These are phyloP conservation scores for Hypselothyrea guttata DNA, from an alignment of 2,888 invertebrate genomes.

Conservation along the genomic window DNA sequence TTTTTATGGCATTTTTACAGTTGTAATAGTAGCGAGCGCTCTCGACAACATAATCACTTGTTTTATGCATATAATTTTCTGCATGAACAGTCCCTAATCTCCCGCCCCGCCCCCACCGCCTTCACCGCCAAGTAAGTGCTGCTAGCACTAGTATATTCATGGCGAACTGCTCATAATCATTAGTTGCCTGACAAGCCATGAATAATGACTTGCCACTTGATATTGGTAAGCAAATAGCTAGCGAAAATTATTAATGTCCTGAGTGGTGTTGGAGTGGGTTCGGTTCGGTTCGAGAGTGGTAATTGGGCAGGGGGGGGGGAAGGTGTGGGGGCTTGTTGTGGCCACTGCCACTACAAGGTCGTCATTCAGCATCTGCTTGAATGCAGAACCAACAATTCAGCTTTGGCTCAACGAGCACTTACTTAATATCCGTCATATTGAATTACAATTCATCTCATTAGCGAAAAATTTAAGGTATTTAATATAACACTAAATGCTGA, in stretches of 20 bases:
- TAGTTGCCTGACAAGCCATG: constrained; percentile 63
- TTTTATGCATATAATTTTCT: constrained; percentile 76
- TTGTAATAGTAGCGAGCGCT: constrained; percentile 60
- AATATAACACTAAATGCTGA: too few relatives aligned
- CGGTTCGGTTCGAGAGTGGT: too few relatives aligned
- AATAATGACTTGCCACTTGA: constrained; percentile 71
- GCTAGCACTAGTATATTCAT: constrained; percentile 26
- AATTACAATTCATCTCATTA: too few relatives aligned
- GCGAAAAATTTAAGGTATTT: too few relatives aligned
- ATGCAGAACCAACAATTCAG: too few relatives aligned
- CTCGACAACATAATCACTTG: constrained; percentile 72
- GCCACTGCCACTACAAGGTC: constrained; percentile 25
- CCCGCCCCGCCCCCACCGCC: neutral
- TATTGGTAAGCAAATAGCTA: constrained; percentile 66
- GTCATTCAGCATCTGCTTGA: too few relatives aligned
- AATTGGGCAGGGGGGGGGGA: neutral
- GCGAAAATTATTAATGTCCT: constrained; percentile 62
- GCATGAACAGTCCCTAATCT: constrained; percentile 61
- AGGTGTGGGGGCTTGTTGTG: neutral
- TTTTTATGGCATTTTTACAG: constrained; percentile 55
- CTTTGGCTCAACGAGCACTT: too few relatives aligned
- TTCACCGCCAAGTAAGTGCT: neutral
- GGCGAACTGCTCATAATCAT: constrained; percentile 66
- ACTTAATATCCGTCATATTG: neutral
- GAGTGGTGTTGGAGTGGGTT: neutral